Percentiles rank a stretch among this genome's conserved stretches.
Conservation (phyloP, 2,797 vertebrate genomes). For the Neosalanx taihuensis region DNA sequence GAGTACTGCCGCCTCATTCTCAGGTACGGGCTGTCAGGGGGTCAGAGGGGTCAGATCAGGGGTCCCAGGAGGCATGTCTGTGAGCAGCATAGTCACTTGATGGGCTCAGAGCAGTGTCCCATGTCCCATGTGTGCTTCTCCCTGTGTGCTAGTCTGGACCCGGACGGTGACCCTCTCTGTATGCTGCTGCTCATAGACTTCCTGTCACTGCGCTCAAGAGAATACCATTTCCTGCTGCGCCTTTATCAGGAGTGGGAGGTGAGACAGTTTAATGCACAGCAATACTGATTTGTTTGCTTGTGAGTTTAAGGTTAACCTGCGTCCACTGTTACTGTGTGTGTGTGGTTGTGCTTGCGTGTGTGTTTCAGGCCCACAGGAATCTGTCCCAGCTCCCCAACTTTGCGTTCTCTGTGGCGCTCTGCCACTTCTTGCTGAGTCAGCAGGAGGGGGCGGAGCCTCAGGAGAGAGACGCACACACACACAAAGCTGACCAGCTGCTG, state of each 20-base stretch:
- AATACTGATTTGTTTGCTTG: not conserved
- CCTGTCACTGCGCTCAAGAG: constrained; percentile 85
- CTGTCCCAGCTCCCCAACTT: constrained; percentile 97
- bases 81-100: too few relatives aligned
- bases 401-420: constrained; percentile 88
- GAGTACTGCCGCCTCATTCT: constrained; percentile 96
- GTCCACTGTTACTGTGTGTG: not conserved
- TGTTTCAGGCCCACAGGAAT: constrained; percentile 85
- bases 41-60: not conserved
- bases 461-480: constrained; percentile 67
- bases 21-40: constrained; percentile 72
- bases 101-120: too few relatives aligned
- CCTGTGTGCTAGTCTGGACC: constrained; percentile 79
- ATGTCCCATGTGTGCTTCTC: not conserved
- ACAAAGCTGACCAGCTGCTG: constrained; percentile 75
- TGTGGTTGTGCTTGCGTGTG: not conserved
- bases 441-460: constrained; percentile 77
- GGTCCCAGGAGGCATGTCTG: not conserved
- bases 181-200: constrained; percentile 92
- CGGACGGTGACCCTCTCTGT: constrained; percentile 90
- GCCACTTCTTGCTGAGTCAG: constrained; percentile 87
- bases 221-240: constrained; percentile 82
- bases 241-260: constrained; percentile 97
- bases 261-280: constrained; percentile 36
- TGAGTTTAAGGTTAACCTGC: not conserved